Percentiles rank a stretch among this genome's conserved stretches.
Evolutionary conservation across 2,113 vertebrate genomes (phyloP).

Genomic region (Sinocyclocheilus grahami): DNA sequence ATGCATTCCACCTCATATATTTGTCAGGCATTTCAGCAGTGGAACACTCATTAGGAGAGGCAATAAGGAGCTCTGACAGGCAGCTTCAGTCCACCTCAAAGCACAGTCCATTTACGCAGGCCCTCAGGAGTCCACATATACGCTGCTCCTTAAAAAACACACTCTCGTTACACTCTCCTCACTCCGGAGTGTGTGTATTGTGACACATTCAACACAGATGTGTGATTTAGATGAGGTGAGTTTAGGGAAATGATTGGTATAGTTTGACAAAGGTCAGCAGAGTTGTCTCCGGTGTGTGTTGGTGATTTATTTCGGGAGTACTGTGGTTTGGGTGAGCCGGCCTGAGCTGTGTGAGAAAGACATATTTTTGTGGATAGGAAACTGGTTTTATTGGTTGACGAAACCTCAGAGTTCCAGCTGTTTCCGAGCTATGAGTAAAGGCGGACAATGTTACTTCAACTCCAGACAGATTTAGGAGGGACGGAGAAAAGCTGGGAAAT

Average conservation of each 20-base stretch:
- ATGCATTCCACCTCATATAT: slow-evolving; percentile 95
- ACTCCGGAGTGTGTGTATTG: slow-evolving; percentile 35
- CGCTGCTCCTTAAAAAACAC: slow-evolving; percentile 31
- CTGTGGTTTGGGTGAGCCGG: slow-evolving; percentile 44
- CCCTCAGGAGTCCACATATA: slow-evolving; percentile 27
- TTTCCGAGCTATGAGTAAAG: slow-evolving; percentile 55
- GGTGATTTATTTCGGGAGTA: slow-evolving; percentile 62
- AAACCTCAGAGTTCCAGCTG: slow-evolving; percentile 68
- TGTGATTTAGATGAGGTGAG: slow-evolving; percentile 46
- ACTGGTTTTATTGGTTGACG: slow-evolving; percentile 70
- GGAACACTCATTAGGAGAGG: slow-evolving; percentile 82
- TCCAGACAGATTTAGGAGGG: slow-evolving; percentile 35
- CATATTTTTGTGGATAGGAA: slow-evolving; percentile 60
- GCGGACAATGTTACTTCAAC: slow-evolving; percentile 39
- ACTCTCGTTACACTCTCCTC: slow-evolving; percentile 32
- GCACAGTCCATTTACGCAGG: slow-evolving; percentile 55
- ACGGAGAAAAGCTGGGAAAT: slow-evolving; percentile 27
- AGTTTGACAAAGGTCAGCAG: slow-evolving; percentile 45
- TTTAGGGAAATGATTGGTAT: slow-evolving; percentile 44
- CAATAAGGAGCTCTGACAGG: slow-evolving; percentile 85
- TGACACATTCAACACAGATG: slow-evolving; percentile 42
- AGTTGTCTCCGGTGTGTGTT: slow-evolving; percentile 33
- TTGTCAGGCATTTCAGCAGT: slow-evolving; percentile 95
- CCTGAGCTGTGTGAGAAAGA: slow-evolving; percentile 50
- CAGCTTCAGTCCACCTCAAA: slow-evolving; percentile 55